Base-by-base conservation (phyloP, 2,888 invertebrate species). In the Eumacrocentrus americanus region DNA sequence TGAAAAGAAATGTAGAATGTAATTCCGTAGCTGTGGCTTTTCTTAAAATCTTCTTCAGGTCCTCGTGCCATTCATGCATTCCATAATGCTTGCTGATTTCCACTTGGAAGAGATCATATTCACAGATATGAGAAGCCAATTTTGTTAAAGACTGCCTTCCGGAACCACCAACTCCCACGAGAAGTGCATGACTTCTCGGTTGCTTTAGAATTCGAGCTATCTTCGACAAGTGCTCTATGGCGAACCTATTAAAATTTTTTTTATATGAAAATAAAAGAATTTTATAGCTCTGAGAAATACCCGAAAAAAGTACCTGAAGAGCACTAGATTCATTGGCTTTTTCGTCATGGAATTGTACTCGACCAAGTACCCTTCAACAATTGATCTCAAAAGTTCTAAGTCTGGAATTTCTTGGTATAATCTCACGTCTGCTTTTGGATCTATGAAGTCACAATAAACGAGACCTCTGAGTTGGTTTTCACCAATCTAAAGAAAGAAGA, bases 341-440 rank as follows among this genome's bases (percentile, higher is more conserved):
- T 95, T 97, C 7, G 93, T 91, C 92, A 97, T 94, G 67, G 94
- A 92, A 79, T 97, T 97, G 77, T 90, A 96, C 77, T 97, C 97
- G 0, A 89, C 89, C 11, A 97, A 83, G 81, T 92, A 95, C 0
- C 90, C 90, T 70, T 97, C 95, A 0, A 95, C 94, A 4, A 95
- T 92, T 0, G 86, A 83, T 60, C 90, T 88, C 58, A 98, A 81
- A 66, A 89, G 87, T 40, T 92, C 92, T 75, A 95, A 83, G 76
- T 96, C 93, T 1, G 85, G 81, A 0, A 95, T 94, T 83, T 97
- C 96, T 74, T 92, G 87, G 74, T 98, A 98, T 73, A 92, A 88
- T 29, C 94, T 87, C 9, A 88, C 87, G 73, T 96, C 95, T 9
- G 91, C 91, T 84, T 96, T 96, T 0, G 95, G 93, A 82, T 98